Percentiles rank a stretch among this genome's conserved stretches.
These are phyloP conservation scores for Eriocheir sinensis DNA, from an alignment of 1,140 invertebrate genomes.

Conservation along the genomic window DNA sequence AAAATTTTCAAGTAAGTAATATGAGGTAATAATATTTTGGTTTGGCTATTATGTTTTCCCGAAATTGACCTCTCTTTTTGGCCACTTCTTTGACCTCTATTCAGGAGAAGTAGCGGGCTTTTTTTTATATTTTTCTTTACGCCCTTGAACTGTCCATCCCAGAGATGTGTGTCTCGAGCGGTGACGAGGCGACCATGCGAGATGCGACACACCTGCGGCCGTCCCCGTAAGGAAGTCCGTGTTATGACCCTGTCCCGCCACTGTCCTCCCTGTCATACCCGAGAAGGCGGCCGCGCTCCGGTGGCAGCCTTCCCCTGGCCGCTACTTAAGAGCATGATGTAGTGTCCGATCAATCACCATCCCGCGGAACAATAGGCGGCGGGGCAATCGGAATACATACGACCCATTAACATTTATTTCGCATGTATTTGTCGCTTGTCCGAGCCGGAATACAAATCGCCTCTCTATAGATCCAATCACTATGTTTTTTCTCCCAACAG, in stretches of 20 bases:
- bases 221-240: background rate
- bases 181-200: too few species aligned
- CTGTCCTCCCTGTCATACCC: background rate
- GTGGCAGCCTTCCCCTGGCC: background rate
- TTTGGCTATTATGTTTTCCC: too few species aligned
- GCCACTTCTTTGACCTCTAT: too few species aligned
- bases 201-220: too few species aligned
- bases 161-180: too few species aligned
- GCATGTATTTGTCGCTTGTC: constrained; percentile 13
- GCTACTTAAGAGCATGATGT: background rate
- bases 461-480: constrained; percentile 23
- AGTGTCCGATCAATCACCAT: background rate
- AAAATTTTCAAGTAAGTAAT: too few species aligned
- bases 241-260: background rate
- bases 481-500: background rate
- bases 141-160: too few species aligned
- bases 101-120: too few species aligned
- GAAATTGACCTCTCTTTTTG: too few species aligned
- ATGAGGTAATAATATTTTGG: too few species aligned
- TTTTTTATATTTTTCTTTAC: too few species aligned
- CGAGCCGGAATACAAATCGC: background rate
- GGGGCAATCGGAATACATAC: background rate
- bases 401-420: constrained; percentile 5
- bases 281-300: background rate
- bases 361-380: background rate